A percentile compares a stretch with the other conserved stretches of the same genome.
These are phyloP conservation scores for Tenrec ecaudatus DNA, from an alignment of 2,113 vertebrate species.

Conservation along the genomic window DNA sequence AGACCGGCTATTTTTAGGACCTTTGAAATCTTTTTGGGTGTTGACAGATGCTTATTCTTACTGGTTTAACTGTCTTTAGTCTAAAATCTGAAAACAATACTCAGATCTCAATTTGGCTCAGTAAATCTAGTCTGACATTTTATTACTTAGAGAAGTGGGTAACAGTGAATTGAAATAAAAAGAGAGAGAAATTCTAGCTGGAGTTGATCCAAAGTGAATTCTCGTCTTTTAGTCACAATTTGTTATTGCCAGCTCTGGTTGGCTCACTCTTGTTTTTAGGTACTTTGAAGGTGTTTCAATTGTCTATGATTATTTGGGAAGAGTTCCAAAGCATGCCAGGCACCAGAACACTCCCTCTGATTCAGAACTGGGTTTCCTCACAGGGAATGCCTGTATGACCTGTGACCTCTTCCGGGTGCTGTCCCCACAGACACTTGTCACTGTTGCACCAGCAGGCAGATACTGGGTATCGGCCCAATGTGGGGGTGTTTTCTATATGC, in stretches of 20 bases:
- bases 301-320: neutral
- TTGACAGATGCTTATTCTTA: neutral
- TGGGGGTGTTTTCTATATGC: neutral
- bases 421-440: neutral
- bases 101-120: neutral
- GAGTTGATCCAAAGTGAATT: neutral
- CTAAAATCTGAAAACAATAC: neutral
- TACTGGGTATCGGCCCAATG: neutral
- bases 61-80: neutral
- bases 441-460: no score
- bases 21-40: neutral
- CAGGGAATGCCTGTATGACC: neutral
- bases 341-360: neutral
- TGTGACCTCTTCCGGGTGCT: neutral
- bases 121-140: neutral
- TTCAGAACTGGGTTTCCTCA: conserved; percentile 23
- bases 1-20: neutral
- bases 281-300: neutral
- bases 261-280: neutral
- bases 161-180: neutral
- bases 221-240: neutral
- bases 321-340: neutral
- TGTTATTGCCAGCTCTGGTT: conserved; percentile 17
- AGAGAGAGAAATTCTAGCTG: neutral
- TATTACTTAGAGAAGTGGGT: neutral